These are phyloP conservation scores for Buceros bicornis DNA, from an alignment of 2,797 vertebrate species.

Conservation along the genomic window DNA sequence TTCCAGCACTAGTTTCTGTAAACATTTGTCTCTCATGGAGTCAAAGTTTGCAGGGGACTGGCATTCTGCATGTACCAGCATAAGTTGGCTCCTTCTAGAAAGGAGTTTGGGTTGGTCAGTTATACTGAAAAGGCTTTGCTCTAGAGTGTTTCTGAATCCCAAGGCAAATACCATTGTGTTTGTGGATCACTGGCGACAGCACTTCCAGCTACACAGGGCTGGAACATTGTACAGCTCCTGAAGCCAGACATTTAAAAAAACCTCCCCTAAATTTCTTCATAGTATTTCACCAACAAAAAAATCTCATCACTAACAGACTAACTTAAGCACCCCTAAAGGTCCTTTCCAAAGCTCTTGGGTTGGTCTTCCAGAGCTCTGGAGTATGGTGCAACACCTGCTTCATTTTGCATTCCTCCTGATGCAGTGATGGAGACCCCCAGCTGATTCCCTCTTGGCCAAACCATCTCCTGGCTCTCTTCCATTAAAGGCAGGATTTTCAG, in stretches of 20 bases:
- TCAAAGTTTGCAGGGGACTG: neutral
- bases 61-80: neutral
- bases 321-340: neutral
- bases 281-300: neutral
- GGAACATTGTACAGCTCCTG: neutral
- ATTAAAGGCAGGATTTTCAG: neutral
- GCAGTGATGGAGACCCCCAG: neutral
- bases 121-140: neutral
- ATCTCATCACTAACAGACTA: neutral
- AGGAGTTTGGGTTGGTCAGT: neutral
- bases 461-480: constrained; percentile 5
- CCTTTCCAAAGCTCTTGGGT: neutral
- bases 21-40: neutral
- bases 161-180: neutral
- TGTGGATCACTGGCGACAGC: neutral
- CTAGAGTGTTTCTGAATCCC: neutral
- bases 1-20: neutral
- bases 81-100: neutral
- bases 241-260: neutral
- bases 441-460: neutral
- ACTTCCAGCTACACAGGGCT: neutral
- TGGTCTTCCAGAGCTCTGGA: neutral
- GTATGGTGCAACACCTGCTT: neutral
- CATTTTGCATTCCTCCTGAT: neutral
- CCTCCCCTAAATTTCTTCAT: neutral